Conservation (phyloP, 2,797 vertebrate species). For the Harpagifer antarcticus region DNA sequence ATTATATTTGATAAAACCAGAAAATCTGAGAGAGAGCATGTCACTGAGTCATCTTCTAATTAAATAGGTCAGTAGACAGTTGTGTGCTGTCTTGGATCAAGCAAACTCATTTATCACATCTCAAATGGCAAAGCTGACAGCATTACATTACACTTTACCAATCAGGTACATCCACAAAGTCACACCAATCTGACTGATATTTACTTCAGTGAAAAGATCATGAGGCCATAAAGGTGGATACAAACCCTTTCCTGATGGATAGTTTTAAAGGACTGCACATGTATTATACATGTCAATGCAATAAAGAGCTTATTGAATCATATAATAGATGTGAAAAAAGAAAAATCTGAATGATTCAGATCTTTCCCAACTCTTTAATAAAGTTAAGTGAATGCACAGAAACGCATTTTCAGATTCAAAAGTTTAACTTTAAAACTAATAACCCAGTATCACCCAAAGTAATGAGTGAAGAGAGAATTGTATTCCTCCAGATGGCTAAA, state of each 20-base stretch:
- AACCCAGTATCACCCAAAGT: conserved; percentile 5
- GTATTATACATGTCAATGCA: not conserved
- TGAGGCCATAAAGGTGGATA: not conserved
- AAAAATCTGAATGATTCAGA: conserved; percentile 5
- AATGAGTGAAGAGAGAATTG: conserved; percentile 21
- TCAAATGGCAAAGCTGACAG: conserved; percentile 35
- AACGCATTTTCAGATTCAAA: conserved; percentile 5
- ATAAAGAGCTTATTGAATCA: conserved; percentile 18
- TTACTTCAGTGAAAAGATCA: not conserved
- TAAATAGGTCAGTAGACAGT: conserved; percentile 54
- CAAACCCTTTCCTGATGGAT: conserved; percentile 16
- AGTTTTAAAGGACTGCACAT: conserved; percentile 13
- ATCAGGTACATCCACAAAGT: conserved; percentile 26
- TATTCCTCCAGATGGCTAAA: conserved; percentile 17
- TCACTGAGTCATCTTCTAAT: conserved; percentile 25
- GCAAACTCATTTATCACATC: conserved; percentile 50
- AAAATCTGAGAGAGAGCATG: conserved; percentile 5
- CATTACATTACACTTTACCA: conserved; percentile 24
- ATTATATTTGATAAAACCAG: conserved; percentile 22
- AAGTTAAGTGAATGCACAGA: conserved; percentile 17
- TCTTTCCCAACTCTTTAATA: conserved; percentile 5
- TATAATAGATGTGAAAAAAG: conserved; percentile 21
- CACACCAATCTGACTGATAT: conserved; percentile 1
- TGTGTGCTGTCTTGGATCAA: conserved; percentile 59
- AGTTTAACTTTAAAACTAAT: conserved; percentile 17